These are phyloP conservation scores for Eciton burchellii DNA, from an alignment of 1,140 invertebrate species.

Conservation along the genomic window DNA sequence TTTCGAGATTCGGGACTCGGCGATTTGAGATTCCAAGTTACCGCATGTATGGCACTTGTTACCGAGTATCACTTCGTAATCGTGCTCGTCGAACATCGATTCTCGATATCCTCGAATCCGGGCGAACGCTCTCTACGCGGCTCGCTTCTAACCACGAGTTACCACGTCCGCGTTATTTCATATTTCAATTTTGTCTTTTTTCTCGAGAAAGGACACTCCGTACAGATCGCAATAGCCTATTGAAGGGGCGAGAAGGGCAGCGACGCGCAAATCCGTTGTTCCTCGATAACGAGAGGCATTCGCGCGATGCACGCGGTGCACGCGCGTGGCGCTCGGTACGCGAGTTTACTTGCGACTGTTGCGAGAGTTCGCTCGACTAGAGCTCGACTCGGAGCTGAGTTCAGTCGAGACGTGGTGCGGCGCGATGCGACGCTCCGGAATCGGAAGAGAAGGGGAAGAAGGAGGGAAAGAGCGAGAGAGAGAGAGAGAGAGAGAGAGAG, in stretches of 20 bases:
- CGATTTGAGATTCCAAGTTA: not conserved
- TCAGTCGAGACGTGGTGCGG: slow-evolving; percentile 29
- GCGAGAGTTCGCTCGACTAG: slow-evolving; percentile 56
- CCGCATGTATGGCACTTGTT: too few species aligned
- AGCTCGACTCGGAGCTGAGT: slow-evolving; percentile 62
- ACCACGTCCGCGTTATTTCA: not conserved
- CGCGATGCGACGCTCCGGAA: slow-evolving; percentile 42
- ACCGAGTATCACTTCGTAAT: not conserved
- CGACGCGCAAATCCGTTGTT: not conserved
- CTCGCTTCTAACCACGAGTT: not conserved
- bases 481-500: slow-evolving; percentile 1
- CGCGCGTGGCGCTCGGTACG: slow-evolving; percentile 53
- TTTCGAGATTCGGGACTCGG: not conserved
- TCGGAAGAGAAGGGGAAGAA: slow-evolving; percentile 9
- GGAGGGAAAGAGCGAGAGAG: too few species aligned
- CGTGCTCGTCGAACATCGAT: not conserved
- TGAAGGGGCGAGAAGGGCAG: not conserved
- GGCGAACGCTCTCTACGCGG: not conserved
- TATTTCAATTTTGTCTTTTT: not conserved
- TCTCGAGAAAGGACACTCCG: not conserved
- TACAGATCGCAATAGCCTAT: too few species aligned
- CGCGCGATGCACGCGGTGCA: not conserved
- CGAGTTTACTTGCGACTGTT: slow-evolving; percentile 79
- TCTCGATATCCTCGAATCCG: too few species aligned
- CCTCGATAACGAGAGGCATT: slow-evolving; percentile 22